These are phyloP conservation scores for Plagodis dolabraria DNA, from an alignment of 2,888 invertebrate species.

Conservation along the genomic window DNA sequence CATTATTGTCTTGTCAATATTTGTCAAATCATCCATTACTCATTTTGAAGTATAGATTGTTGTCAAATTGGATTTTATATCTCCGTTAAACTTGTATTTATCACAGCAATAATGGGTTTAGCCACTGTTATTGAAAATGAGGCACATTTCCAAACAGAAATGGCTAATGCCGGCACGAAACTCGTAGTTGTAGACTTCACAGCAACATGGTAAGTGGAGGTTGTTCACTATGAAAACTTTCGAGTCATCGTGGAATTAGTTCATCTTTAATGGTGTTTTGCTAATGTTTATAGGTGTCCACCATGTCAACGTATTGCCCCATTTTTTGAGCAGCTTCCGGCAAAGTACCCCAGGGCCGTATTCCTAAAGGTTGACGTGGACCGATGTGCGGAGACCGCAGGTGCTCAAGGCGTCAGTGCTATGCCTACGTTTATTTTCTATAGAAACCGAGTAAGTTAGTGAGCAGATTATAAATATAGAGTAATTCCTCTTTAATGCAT, in stretches of 20 bases:
- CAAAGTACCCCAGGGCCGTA: conserved; percentile 93
- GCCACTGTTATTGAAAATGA: conserved; percentile 89
- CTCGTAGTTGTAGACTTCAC: conserved; percentile 98
- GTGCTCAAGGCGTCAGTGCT: conserved; percentile 94
- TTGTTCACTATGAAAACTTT: conserved; percentile 53
- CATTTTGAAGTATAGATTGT: conserved; percentile 60
- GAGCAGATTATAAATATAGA: too few relatives aligned
- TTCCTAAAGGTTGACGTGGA: conserved; percentile 99
- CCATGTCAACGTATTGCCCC: conserved; percentile 98
- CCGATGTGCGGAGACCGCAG: conserved; percentile 94
- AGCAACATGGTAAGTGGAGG: conserved; percentile 92
- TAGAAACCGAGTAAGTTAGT: conserved; percentile 87
- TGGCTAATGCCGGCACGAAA: conserved; percentile 93
- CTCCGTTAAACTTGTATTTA: conserved; percentile 31
- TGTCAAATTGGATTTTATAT: conserved; percentile 47
- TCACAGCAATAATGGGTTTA: conserved; percentile 74
- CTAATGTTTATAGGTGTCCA: conserved; percentile 90
- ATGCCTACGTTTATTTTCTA: conserved; percentile 99
- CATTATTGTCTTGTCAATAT: conserved; percentile 21
- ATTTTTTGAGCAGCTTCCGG: conserved; percentile 94
- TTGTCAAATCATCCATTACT: conserved; percentile 1
- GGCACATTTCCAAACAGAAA: conserved; percentile 92
- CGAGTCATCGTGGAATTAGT: conserved; percentile 62
- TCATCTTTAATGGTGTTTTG: conserved; percentile 33
- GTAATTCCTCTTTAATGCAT: too few relatives aligned